Evolutionary conservation across 2,888 invertebrate genomes (phyloP).

Genomic region (Lapara coniferarum): DNA sequence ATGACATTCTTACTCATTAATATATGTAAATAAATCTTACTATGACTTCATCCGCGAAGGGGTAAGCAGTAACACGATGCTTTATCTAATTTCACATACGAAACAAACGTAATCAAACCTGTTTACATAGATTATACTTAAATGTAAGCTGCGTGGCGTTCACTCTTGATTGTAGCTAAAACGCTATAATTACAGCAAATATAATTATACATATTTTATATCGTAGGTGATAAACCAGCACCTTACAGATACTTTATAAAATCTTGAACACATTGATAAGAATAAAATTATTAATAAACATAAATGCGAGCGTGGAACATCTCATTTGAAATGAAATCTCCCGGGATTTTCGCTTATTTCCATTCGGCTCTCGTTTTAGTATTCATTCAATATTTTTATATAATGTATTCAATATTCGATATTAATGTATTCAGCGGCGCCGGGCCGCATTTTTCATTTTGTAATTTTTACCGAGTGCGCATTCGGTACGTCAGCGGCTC

Average conservation of each 20-base stretch:
- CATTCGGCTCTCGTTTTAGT: conserved; percentile 66
- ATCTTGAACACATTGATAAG: neutral
- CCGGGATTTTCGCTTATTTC: conserved; percentile 65
- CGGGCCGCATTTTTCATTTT: conserved; percentile 83
- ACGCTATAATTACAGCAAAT: too few relatives aligned
- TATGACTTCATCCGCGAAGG: too few relatives aligned
- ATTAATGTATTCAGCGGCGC: conserved; percentile 81
- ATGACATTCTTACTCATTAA: too few relatives aligned
- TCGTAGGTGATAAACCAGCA: neutral
- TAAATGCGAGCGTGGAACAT: conserved; percentile 46
- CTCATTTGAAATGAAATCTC: conserved; percentile 68
- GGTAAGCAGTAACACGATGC: too few relatives aligned
- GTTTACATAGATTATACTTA: too few relatives aligned
- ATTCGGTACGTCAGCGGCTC: conserved; percentile 52
- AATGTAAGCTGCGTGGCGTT: too few relatives aligned
- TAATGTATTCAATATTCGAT: conserved; percentile 83
- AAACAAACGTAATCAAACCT: too few relatives aligned
- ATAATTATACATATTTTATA: too few relatives aligned
- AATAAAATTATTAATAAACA: conserved; percentile 18
- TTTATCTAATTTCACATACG: too few relatives aligned
- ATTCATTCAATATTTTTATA: conserved; percentile 73
- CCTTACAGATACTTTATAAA: neutral
- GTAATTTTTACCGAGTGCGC: conserved; percentile 82
- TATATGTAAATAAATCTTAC: too few relatives aligned
- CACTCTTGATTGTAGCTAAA: too few relatives aligned